Evolutionary conservation across 2,113 vertebrate genomes (phyloP), one percentile per base, ranked within the genome.

Genomic region (Osmerus eperlanus): DNA sequence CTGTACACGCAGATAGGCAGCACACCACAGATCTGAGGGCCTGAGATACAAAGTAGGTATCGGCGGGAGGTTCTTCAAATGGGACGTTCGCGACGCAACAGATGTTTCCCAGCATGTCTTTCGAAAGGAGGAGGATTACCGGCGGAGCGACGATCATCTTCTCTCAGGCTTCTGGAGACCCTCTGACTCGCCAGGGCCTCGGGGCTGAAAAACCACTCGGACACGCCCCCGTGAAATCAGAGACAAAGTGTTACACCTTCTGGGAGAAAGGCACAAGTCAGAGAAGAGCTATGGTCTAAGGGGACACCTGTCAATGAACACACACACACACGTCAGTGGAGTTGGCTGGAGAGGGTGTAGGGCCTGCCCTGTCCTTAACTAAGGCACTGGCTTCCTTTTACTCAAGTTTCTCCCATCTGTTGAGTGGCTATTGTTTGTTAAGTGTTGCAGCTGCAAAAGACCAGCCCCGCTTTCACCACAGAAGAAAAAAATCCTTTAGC

Each of bases 381-480:
- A 86, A 90, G 91, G 86, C 87, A 92, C 90, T 92, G 90, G 90
- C 89, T 90, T 91, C 89, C 87, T 88, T 94, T 92, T 89, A 89
- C 83, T 65, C 64, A 65, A 73, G 0, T 84, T 81, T 88, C 92
- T 94, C 94, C 96, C 97, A 98, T 98, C 97, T 98, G 96, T 94
- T 97, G 88, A 95, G 93, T 92, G 90, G 90, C 92, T 88, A 94
- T 96, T 96, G 95, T 96, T 87, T 89, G 88, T 85, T 84, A 88
- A 94, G 94, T 95, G 94, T 93, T 95, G 89, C 90, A 90, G 91
- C 88, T 88, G 89, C 89, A 88, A 75, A 74, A 81, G 77, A 68
- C 66, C 91, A 83, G 89, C 87, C 89, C 90, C 90, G 86, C 84
- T 88, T 85, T 88, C 92, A 89, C 89, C 90, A 91, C 47, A 18